A percentile compares a stretch with the other conserved stretches of the same genome.
Evolutionary conservation across 2,888 invertebrate genomes (phyloP).

Genomic region (Tetranychus truncatus): DNA sequence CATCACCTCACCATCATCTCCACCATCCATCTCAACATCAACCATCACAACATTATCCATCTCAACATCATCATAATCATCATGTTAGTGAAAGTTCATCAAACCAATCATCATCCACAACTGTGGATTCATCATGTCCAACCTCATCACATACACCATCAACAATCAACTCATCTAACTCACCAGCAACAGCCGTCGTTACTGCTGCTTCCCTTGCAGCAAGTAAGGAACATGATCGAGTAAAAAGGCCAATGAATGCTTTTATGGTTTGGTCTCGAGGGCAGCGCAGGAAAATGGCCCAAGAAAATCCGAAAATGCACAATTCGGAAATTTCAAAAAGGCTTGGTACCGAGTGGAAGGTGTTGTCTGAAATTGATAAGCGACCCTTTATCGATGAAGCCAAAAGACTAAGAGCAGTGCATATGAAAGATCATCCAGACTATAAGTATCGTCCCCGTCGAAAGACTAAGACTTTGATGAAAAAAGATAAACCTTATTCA

Average conservation of each 20-base stretch:
- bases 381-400: constrained; percentile 98
- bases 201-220: background rate
- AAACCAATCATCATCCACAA: background rate
- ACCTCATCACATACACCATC: background rate
- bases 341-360: constrained; percentile 94
- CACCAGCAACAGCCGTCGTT: background rate
- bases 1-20: background rate
- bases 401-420: constrained; percentile 76
- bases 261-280: constrained; percentile 85
- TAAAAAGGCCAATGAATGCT: constrained; percentile 92
- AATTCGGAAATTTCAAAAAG: constrained; percentile 94
- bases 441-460: constrained; percentile 65
- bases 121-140: background rate
- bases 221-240: constrained; percentile 47
- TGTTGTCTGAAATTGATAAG: constrained; percentile 82
- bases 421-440: constrained; percentile 85
- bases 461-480: constrained; percentile 54
- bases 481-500: constrained; percentile 65
- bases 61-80: background rate
- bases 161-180: background rate
- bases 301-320: constrained; percentile 98
- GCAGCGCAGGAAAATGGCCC: constrained; percentile 93
- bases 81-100: background rate
- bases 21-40: background rate
- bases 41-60: background rate